Percentiles rank a stretch among this genome's conserved stretches.
These are phyloP conservation scores for Chrysotoxum bicinctum DNA, from an alignment of 2,888 invertebrate genomes.

Conservation along the genomic window DNA sequence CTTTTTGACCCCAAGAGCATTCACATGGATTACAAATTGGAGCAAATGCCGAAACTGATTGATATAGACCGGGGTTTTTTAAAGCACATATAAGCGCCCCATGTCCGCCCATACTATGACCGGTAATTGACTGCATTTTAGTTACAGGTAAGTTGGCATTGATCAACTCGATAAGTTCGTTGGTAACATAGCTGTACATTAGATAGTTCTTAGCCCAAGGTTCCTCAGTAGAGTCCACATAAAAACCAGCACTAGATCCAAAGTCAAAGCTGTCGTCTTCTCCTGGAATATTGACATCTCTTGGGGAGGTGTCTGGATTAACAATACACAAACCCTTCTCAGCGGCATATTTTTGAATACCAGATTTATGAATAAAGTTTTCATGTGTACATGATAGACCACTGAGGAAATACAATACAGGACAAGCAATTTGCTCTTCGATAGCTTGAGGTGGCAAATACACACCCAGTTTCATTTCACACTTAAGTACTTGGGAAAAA, in stretches of 20 bases:
- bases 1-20: conserved; percentile 94
- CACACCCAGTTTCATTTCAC: conserved; percentile 96
- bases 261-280: conserved; percentile 97
- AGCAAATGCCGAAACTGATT: conserved; percentile 95
- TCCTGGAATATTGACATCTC: conserved; percentile 93
- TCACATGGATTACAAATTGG: conserved; percentile 95
- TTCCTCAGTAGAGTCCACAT: conserved; percentile 94
- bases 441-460: conserved; percentile 90
- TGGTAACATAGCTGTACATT: conserved; percentile 97
- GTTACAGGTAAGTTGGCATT: conserved; percentile 87
- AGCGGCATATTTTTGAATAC: conserved; percentile 95
- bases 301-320: conserved; percentile 97
- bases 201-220: conserved; percentile 96
- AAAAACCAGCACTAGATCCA: conserved; percentile 97
- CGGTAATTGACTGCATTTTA: conserved; percentile 88
- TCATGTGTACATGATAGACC: conserved; percentile 96
- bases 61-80: conserved; percentile 94
- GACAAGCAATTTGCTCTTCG: conserved; percentile 83
- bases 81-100: conserved; percentile 95
- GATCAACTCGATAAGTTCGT: conserved; percentile 90
- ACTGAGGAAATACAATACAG: conserved; percentile 95
- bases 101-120: conserved; percentile 99
- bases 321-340: conserved; percentile 93
- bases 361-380: conserved; percentile 97
- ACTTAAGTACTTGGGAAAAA: conserved; percentile 85